phyloP scores from a whole-genome alignment of 92 coral and sea anemone genomes.

The Porites rus region DNA sequence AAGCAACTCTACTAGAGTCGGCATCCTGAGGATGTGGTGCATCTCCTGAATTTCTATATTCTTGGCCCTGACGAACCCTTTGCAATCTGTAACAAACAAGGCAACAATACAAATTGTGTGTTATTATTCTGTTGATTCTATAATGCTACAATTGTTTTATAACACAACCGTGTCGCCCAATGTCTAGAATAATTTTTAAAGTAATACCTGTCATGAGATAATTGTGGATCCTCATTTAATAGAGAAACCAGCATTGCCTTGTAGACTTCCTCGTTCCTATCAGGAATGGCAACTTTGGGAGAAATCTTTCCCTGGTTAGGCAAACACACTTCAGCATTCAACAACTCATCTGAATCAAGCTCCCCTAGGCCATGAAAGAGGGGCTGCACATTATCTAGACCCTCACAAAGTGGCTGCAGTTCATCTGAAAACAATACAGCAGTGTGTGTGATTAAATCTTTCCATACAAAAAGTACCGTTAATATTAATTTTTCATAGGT shows the following conservation, averaged over 20 bases:
- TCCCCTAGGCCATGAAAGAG: not conserved
- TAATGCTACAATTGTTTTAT: too few relatives aligned
- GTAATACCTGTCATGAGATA: conserved; percentile 15
- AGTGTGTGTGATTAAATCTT: not conserved
- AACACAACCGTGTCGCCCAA: not conserved
- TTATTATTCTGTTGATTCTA: too few relatives aligned
- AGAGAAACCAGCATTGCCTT: not conserved
- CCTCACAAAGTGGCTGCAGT: conserved; percentile 8
- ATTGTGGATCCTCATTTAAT: conserved; percentile 12
- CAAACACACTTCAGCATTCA: not conserved
- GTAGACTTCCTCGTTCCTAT: not conserved
- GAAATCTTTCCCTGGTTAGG: not conserved
- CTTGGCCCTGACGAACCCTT: conserved; percentile 26
- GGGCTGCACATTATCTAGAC: not conserved
- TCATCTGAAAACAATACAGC: not conserved
- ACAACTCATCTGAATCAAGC: not conserved
- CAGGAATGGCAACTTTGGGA: conserved; percentile 1
- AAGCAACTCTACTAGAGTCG: not conserved
- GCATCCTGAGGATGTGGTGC: not conserved
- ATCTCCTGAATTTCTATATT: not conserved
- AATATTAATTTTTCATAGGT: not conserved
- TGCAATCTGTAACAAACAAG: not conserved
- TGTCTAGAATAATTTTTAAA: not conserved
- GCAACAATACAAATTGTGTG: not conserved
- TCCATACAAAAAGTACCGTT: not conserved